Evolutionary conservation across 2,888 invertebrate genomes (phyloP), one percentile per base, ranked within the genome.

Genomic region (Athalia cordata): DNA sequence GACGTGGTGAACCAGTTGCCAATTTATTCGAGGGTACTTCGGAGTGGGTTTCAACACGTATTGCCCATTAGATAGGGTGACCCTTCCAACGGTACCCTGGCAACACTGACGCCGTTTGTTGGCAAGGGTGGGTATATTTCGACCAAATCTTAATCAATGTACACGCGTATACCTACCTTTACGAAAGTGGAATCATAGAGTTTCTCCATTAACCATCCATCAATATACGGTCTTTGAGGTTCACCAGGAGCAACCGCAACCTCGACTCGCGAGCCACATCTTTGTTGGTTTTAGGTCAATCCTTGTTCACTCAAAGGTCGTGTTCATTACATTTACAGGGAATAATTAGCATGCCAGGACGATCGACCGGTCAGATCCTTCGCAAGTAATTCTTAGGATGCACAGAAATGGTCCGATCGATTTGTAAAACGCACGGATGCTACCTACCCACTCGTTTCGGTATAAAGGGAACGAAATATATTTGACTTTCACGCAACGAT

Each of bases 21-120:
- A 75, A 75, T 75, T 75, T 75, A 75, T 75, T 75, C 72, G 64
- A 62, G 62, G 50, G 75, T 61, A 47, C 45, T 75, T 62, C 72
- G 57, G 75, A 62, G 50, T 61, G 62, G 75, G 62, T 64, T 64
- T 75, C 61, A 75, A 75, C 75, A 75, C 75, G 75, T 75, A 75
- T 75, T 75, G 75, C 62, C 75, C 75, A 75, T 75, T 75, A 75
- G 75, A 62, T 13, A 29, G 75, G 75, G 64, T 61, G 75, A 75
- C 75, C 75, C 75, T 75, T 75, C 75, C 59, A 64, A 43, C 59
- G 75, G 15, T 75, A 62, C 75, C 62, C 75, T 75, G 62, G 75
- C 62, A 61, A 64, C 64, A 50, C 61, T 75, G 62, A 49, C 62
- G 47, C 62, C 9, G n/a, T 7, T 50, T 50, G 11, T 72, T 59